Percentiles rank a stretch among this genome's conserved stretches.
These are phyloP conservation scores for Mamestra brassicae DNA, from an alignment of 2,888 invertebrate species.

Conservation along the genomic window DNA sequence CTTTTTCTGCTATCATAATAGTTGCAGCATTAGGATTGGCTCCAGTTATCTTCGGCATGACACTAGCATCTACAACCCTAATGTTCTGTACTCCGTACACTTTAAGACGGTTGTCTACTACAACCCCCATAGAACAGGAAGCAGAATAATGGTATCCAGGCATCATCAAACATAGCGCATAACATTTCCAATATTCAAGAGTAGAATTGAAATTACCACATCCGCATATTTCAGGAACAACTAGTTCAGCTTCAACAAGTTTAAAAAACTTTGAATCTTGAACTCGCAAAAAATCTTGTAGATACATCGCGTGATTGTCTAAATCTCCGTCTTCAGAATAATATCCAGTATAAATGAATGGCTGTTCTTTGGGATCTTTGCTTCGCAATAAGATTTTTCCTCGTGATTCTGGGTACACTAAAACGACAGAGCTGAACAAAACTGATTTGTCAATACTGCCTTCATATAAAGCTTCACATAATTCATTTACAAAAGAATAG, in stretches of 20 bases:
- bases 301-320: slow-evolving; percentile 77
- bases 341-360: slow-evolving; percentile 91
- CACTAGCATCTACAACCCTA: slow-evolving; percentile 93
- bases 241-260: slow-evolving; percentile 72
- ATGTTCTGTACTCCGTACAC: slow-evolving; percentile 92
- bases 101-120: slow-evolving; percentile 92
- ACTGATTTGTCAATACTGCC: slow-evolving; percentile 51
- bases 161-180: slow-evolving; percentile 91
- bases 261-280: slow-evolving; percentile 80
- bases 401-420: slow-evolving; percentile 84
- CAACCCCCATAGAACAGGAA: slow-evolving; percentile 94
- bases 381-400: slow-evolving; percentile 90
- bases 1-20: slow-evolving; percentile 93
- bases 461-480: slow-evolving; percentile 62
- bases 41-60: slow-evolving; percentile 93
- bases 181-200: slow-evolving; percentile 93
- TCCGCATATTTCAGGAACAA: slow-evolving; percentile 57
- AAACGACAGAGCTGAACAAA: slow-evolving; percentile 46
- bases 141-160: slow-evolving; percentile 93
- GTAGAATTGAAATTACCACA: slow-evolving; percentile 42
- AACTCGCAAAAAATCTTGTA: slow-evolving; percentile 75
- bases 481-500: slow-evolving; percentile 53
- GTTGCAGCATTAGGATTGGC: slow-evolving; percentile 93
- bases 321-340: slow-evolving; percentile 88
- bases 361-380: slow-evolving; percentile 88